phyloP scores from a whole-genome alignment of 2,797 vertebrate genomes.

The Phoebastria nigripes region DNA sequence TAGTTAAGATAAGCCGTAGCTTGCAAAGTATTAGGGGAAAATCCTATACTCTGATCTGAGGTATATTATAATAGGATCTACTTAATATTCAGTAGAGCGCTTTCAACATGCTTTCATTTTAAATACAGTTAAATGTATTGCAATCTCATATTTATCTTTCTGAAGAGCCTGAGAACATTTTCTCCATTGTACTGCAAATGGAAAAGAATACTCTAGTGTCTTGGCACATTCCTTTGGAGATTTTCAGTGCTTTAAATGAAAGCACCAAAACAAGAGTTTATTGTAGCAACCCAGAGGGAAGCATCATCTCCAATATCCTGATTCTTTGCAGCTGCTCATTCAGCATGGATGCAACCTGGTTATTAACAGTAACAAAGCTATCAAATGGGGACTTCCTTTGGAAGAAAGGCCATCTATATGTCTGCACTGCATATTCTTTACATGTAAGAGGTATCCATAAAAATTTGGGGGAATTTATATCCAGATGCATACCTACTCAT shows the following conservation, averaged over 20 bases:
- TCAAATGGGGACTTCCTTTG: constrained; percentile 2
- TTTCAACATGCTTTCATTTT: constrained; percentile 53
- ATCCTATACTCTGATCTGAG: constrained; percentile 57
- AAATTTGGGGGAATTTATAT: background rate
- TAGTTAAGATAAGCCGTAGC: constrained; percentile 48
- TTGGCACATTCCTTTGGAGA: constrained; percentile 45
- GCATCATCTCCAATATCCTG: constrained; percentile 47
- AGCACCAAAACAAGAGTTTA: constrained; percentile 68
- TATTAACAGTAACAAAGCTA: constrained; percentile 42
- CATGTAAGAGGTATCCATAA: background rate
- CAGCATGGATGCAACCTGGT: constrained; percentile 11
- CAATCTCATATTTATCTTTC: constrained; percentile 55
- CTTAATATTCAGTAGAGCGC: constrained; percentile 49
- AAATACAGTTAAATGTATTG: constrained; percentile 59
- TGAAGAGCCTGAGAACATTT: constrained; percentile 60
- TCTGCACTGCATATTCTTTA: background rate
- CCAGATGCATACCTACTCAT: background rate
- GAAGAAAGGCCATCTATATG: background rate
- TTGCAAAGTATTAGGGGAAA: constrained; percentile 56
- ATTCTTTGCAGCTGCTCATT: constrained; percentile 68
- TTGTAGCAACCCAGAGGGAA: constrained; percentile 60
- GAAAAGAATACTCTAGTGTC: constrained; percentile 58
- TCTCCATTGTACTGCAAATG: constrained; percentile 68
- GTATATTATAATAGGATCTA: constrained; percentile 49
- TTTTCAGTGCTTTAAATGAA: constrained; percentile 69